Percentiles rank a stretch among this genome's conserved stretches.
phyloP scores from a whole-genome alignment of 2,797 vertebrate species.

The Fringilla coelebs region DNA sequence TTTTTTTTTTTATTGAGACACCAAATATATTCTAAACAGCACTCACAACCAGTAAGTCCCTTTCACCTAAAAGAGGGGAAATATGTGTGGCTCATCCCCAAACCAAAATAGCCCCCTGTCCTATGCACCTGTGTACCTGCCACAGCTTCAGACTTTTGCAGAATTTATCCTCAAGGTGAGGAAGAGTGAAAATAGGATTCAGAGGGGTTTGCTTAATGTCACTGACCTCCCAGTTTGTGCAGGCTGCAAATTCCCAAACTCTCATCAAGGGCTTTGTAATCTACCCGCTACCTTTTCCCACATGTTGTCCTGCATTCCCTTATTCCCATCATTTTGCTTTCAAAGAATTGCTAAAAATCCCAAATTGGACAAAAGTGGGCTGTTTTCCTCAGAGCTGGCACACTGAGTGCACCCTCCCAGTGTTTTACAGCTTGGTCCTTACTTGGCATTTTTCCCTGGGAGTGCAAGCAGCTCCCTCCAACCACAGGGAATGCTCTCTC shows the following conservation, averaged over 20 bases:
- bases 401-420: neutral
- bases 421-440: neutral
- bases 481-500: neutral
- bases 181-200: neutral
- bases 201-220: neutral
- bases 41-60: neutral
- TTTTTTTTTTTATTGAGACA: neutral
- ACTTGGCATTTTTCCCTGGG: neutral
- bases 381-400: neutral
- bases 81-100: fast-evolving
- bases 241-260: neutral
- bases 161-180: neutral
- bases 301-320: neutral
- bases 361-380: neutral
- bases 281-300: neutral
- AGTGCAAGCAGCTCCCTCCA: neutral
- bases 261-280: fast-evolving
- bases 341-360: neutral
- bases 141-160: neutral
- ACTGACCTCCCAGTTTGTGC: neutral
- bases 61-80: neutral
- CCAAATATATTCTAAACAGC: neutral
- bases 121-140: neutral
- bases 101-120: neutral
- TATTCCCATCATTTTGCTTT: neutral